A percentile compares a stretch with the other conserved stretches of the same genome.
phyloP scores from a whole-genome alignment of 2,888 invertebrate species.

The Dyspetes luteomarginatus region DNA sequence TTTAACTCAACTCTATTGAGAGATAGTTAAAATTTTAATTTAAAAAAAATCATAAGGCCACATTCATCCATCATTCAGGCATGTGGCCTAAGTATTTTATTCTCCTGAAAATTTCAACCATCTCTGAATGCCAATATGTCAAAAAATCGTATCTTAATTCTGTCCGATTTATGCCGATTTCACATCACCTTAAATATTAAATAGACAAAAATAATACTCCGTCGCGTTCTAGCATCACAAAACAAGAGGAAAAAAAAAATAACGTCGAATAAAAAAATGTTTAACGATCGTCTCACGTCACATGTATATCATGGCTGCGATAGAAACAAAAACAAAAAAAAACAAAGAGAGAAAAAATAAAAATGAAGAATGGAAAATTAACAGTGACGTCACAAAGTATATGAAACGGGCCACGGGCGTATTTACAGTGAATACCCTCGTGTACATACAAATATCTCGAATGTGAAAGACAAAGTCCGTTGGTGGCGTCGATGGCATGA shows the following conservation, averaged over 20 bases:
- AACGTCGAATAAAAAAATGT: neutral
- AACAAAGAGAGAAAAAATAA: no score
- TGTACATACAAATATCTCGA: slow-evolving; percentile 12
- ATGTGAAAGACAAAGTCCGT: slow-evolving; percentile 57
- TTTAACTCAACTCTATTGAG: no score
- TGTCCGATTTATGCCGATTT: neutral
- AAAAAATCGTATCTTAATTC: no score
- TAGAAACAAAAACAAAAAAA: no score
- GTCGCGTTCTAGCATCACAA: neutral
- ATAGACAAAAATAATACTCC: neutral
- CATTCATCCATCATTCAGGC: no score
- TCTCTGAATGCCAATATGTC: no score
- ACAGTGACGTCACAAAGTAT: slow-evolving; percentile 33
- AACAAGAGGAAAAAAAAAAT: neutral
- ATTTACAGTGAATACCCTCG: neutral
- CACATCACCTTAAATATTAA: neutral
- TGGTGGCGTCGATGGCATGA: slow-evolving; percentile 65
- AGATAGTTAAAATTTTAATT: no score
- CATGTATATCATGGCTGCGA: neutral
- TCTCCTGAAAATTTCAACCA: no score
- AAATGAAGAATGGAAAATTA: slow-evolving; percentile 56
- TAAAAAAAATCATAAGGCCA: no score
- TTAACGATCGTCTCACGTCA: slow-evolving; percentile 9
- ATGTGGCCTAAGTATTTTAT: no score
- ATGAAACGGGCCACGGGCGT: slow-evolving; percentile 41